phyloP scores from a whole-genome alignment of 2,797 vertebrate species.

The Danio tinwini region DNA sequence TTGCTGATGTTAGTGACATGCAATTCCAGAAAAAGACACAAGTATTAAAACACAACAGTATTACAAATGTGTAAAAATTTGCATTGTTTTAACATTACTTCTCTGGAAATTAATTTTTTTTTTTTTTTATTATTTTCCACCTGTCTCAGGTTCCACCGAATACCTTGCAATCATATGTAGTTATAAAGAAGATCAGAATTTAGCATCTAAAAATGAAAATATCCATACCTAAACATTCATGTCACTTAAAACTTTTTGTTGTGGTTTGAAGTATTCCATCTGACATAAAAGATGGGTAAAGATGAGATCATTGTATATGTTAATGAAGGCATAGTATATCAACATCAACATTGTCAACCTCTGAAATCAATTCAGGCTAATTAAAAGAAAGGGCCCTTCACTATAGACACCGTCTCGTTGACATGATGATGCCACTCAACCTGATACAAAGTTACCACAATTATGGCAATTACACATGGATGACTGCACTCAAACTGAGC shows the following conservation, averaged over 20 bases:
- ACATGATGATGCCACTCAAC: conserved; percentile 62
- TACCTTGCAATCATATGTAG: neutral
- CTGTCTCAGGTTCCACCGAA: too few relatives aligned
- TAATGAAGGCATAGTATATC: conserved; percentile 53
- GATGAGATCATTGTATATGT: conserved; percentile 56
- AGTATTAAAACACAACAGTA: neutral
- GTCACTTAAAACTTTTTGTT: conserved; percentile 34
- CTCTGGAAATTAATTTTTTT: neutral
- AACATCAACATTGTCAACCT: conserved; percentile 49
- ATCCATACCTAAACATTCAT: neutral
- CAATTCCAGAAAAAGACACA: neutral
- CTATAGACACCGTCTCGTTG: conserved; percentile 64
- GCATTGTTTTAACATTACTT: neutral
- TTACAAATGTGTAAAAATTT: neutral
- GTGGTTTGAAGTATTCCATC: conserved; percentile 14
- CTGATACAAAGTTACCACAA: conserved; percentile 64
- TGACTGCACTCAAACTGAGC: conserved; percentile 62
- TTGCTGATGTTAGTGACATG: neutral
- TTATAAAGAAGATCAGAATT: neutral
- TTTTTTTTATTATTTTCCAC: neutral
- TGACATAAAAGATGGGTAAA: conserved; percentile 33
- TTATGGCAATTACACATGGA: conserved; percentile 71
- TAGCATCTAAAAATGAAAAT: neutral
- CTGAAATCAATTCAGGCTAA: conserved; percentile 65
- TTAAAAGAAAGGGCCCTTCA: conserved; percentile 70